These are phyloP conservation scores for Apomyelois bistriatella DNA, from an alignment of 2,888 invertebrate genomes.

Conservation along the genomic window DNA sequence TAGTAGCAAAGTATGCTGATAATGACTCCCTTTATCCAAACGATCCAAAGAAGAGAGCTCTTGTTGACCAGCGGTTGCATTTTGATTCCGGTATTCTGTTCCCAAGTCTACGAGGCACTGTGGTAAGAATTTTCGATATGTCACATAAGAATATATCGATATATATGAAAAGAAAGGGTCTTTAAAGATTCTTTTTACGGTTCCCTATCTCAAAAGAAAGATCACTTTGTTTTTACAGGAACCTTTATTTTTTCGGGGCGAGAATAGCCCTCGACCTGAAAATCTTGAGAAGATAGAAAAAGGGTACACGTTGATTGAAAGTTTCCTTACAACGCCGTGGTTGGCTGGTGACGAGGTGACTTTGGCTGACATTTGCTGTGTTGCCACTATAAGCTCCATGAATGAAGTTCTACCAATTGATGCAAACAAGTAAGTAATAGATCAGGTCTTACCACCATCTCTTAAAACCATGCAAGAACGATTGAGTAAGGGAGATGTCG, in stretches of 20 bases:
- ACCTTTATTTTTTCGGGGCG: slow-evolving; percentile 38
- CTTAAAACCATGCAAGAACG: too few species aligned
- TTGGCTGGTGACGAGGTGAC: slow-evolving; percentile 80
- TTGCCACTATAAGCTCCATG: slow-evolving; percentile 70
- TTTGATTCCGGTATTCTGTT: slow-evolving; percentile 77
- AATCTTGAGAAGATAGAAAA: slow-evolving; percentile 36
- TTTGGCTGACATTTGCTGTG: slow-evolving; percentile 81
- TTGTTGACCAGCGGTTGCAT: slow-evolving; percentile 75
- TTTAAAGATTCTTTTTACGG: too few species aligned
- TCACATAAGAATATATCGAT: background rate
- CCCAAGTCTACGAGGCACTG: slow-evolving; percentile 48
- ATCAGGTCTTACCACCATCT: too few species aligned
- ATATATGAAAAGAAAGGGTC: too few species aligned
- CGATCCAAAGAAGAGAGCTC: slow-evolving; percentile 66
- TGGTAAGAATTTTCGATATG: too few species aligned
- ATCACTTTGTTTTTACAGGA: slow-evolving; percentile 26
- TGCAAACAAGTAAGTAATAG: slow-evolving; percentile 37
- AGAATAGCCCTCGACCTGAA: slow-evolving; percentile 34
- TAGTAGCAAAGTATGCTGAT: slow-evolving; percentile 79
- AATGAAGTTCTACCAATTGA: slow-evolving; percentile 48
- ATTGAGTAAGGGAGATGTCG: too few species aligned
- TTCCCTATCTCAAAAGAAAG: too few species aligned
- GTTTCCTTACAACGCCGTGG: slow-evolving; percentile 71
- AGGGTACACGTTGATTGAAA: slow-evolving; percentile 62
- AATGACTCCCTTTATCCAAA: slow-evolving; percentile 77